Evolutionary conservation across 1,140 invertebrate species (phyloP), one percentile per base, ranked within the genome.

Genomic region (Diachasma alloeum): DNA sequence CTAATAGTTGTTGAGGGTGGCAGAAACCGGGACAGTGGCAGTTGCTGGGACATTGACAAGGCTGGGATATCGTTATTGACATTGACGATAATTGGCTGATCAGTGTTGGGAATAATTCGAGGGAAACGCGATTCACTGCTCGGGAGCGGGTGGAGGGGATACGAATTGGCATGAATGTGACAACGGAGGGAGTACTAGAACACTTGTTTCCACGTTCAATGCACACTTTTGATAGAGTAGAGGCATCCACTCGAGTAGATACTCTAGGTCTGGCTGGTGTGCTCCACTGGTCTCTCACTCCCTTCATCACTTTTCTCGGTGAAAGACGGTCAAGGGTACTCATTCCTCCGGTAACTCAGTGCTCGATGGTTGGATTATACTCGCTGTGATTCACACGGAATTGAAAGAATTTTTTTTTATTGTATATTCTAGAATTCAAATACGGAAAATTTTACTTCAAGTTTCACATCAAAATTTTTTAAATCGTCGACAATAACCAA

Each of bases 131-230:
- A 56, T 63, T 31, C 31, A 6, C 6, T 31, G 6, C 31, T 31
- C 6, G 6, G 11, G 9, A 24, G 59, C 26, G 19, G 11, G 13
- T 63, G 19, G 24, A 15, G 22, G 19, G 22, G 22, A 31, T 22
- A 59, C 31, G 31, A 6, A 31, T 31, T 31, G 31, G 31, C 31
- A 17, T 59, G 59, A 11, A 24, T 63, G 24, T 63, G 59, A 26
- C 59, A 63, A 56, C 48, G n/a, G 48, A 19, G n/a, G 2, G 48
- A 56, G 48, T 56, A 22, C 15, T 31, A 31, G 36, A 72, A 72
- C 70, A 72, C 70, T 72, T 72, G 46, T 72, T 56, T 72, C 70
- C 53, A 63, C 53, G 72, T 17, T 73, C 72, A 73, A 53, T 73
- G 72, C 72, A 63, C 72, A 73, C 72, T 73, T 73, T 63, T 22